Evolutionary conservation across 1,140 invertebrate genomes (phyloP).

Genomic region (Apis dorsata): DNA sequence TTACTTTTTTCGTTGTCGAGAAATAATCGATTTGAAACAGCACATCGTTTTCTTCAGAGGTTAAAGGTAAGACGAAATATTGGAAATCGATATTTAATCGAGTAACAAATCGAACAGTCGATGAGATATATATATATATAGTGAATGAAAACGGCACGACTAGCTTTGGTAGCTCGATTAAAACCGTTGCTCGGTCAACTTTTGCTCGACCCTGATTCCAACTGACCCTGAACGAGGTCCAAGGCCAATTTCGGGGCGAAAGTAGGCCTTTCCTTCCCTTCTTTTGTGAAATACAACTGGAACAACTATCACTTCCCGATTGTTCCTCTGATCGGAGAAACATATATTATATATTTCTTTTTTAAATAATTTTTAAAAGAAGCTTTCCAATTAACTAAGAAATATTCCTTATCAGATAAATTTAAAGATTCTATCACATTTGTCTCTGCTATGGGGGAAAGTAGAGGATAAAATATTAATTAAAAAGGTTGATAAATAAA

Average conservation of each 20-base stretch:
- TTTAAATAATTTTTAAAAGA: too few species aligned
- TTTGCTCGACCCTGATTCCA: conserved; percentile 27
- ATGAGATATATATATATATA: background rate
- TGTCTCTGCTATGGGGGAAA: too few species aligned
- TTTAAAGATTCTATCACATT: too few species aligned
- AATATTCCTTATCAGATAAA: too few species aligned
- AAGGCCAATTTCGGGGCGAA: conserved; percentile 27
- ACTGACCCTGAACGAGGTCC: conserved; percentile 22
- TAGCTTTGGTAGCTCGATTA: conserved; percentile 39
- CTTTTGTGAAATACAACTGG: background rate
- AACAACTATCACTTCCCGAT: background rate
- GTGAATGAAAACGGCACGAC: conserved; percentile 28
- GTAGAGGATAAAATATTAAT: too few species aligned
- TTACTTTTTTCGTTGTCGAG: too few species aligned
- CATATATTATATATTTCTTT: too few species aligned
- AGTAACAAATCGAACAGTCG: too few species aligned
- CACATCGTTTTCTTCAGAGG: too few species aligned
- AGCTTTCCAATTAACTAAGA: too few species aligned
- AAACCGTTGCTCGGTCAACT: conserved; percentile 47
- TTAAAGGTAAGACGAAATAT: background rate
- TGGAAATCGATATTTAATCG: background rate
- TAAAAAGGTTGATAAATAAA: too few species aligned
- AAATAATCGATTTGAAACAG: too few species aligned
- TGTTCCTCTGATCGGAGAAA: background rate
- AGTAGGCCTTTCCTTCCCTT: background rate